Conservation (phyloP, 2,113 vertebrate species). For the Aix galericulata region DNA sequence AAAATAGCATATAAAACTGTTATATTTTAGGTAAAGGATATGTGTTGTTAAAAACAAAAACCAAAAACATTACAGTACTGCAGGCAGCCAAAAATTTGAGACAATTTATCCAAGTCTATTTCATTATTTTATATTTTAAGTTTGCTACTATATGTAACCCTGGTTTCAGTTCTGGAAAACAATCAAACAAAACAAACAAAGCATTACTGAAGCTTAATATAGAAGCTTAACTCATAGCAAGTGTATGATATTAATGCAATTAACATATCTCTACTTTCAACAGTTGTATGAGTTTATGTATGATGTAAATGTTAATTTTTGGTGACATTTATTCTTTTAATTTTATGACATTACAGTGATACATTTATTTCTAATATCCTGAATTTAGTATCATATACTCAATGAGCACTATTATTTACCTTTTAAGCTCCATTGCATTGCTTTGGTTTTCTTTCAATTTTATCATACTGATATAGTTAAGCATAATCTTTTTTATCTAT, state of each 20-base stretch:
- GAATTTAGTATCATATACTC: neutral
- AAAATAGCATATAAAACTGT: neutral
- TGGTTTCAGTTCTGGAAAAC: neutral
- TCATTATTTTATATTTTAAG: neutral
- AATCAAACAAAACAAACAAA: neutral
- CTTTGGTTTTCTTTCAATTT: neutral
- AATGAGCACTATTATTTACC: neutral
- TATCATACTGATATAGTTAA: neutral
- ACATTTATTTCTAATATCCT: neutral
- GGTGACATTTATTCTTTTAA: neutral
- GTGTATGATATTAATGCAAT: neutral
- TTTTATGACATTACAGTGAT: neutral
- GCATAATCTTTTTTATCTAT: neutral
- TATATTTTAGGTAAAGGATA: neutral
- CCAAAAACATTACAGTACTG: neutral
- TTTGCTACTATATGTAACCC: neutral
- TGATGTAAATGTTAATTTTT: neutral
- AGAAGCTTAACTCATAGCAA: neutral
- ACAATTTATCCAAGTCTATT: neutral
- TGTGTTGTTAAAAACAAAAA: neutral
- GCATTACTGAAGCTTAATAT: neutral
- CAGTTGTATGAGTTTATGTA: neutral
- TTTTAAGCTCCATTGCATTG: neutral
- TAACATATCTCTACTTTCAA: neutral
- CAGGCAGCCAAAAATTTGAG: neutral